A percentile compares a stretch with the other conserved stretches of the same genome.
Conservation (phyloP, 2,113 vertebrate species). For the Phainopepla nitens region DNA sequence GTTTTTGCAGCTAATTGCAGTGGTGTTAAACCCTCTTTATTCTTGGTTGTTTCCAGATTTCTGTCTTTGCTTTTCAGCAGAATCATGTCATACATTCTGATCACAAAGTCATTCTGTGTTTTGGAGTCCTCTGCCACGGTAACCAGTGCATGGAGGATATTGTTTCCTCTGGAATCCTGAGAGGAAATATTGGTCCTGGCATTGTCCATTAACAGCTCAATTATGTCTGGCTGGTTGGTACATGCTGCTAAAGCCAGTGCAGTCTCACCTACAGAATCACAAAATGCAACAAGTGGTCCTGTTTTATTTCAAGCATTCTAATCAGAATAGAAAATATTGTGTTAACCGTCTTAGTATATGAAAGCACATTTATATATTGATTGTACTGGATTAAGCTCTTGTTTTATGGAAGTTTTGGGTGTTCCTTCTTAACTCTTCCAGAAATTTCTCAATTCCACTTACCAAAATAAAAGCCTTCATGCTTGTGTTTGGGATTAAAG, state of each 20-base stretch:
- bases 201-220: constrained; percentile 77
- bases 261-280: constrained; percentile 67
- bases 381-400: background rate
- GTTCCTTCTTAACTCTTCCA: background rate
- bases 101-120: constrained; percentile 78
- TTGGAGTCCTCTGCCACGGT: constrained; percentile 75
- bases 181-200: constrained; percentile 69
- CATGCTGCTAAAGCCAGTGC: constrained; percentile 78
- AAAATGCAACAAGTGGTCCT: background rate
- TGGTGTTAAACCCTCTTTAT: constrained; percentile 73
- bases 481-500: constrained; percentile 79
- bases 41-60: constrained; percentile 72
- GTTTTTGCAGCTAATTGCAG: constrained; percentile 78
- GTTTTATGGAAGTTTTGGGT: background rate
- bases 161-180: constrained; percentile 79
- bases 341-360: background rate
- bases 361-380: background rate
- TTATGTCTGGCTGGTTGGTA: constrained; percentile 80
- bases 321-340: background rate
- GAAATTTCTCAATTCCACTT: background rate
- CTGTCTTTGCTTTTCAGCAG: constrained; percentile 69
- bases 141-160: constrained; percentile 76
- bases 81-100: constrained; percentile 78
- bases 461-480: constrained; percentile 84
- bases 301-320: background rate